Evolutionary conservation across 2,888 invertebrate genomes (phyloP), one percentile per base, ranked within the genome.

Genomic region (Sympetrum striolatum): DNA sequence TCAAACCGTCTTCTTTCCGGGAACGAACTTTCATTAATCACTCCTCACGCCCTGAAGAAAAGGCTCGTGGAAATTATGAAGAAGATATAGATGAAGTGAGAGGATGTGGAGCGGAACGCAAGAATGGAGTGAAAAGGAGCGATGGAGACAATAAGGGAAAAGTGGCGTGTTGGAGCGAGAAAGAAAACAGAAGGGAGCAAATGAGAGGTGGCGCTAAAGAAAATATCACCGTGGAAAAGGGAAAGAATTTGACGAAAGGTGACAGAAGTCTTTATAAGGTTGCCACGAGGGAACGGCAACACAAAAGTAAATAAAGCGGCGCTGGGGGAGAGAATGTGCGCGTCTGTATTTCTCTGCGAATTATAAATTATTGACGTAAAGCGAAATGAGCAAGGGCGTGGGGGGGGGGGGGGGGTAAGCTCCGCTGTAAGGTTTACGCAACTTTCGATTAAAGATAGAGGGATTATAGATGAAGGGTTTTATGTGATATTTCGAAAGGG

Each of bases 1-100:
- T n/a, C 22, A 64, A 60, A 60, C 86, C 58, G 86, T 64, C 86
- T 86, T 86, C 86, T 86, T 86, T 86, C 60, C 60, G 48, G 60
- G 86, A 37, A 86, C 86, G 60, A 60, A 86, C 86, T 86, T 86
- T 86, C 86, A 86, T 86, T 86, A 86, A 86, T 86, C 86, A 86
- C 86, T 86, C 86, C 86, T 37, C 86, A 86, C 64, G 60, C 86
- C 86, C 64, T 31, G 37, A 86, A 86, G 86, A 86, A 86, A 86
- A n/a, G 37, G 60, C 86, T 86, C 25, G 86, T 60, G 60, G 60
- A 58, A 86, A 86, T 48, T 58, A 60, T 37, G 86, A 37, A 60
- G 86, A 37, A 86, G 60, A 86, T 86, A 86, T 86, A 86, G 60
- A 86, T 37, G 60, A 37, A 86, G 60, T 60, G 86, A 86, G 37